phyloP scores from a whole-genome alignment of 2,888 invertebrate genomes.

The Coelopa pilipes region DNA sequence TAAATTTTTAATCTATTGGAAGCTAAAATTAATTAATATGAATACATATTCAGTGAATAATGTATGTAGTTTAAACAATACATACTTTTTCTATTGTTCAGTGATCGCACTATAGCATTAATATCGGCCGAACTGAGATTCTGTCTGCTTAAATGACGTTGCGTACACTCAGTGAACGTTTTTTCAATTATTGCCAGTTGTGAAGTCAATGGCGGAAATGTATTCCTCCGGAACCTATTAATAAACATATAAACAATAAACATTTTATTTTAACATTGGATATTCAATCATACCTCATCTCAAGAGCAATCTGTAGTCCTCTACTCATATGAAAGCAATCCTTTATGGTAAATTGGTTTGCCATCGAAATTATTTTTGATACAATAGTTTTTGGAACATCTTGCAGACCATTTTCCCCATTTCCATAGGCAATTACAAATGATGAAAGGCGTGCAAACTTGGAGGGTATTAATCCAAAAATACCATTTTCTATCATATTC shows the following conservation, averaged over 20 bases:
- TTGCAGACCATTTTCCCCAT: constrained; percentile 55
- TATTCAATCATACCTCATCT: constrained; percentile 51
- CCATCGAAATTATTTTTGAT: constrained; percentile 63
- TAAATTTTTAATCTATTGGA: constrained; percentile 61
- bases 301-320: constrained; percentile 65
- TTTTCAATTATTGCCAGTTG: constrained; percentile 59
- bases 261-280: background rate
- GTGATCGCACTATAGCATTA: constrained; percentile 59
- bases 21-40: constrained; percentile 47
- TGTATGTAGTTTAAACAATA: background rate
- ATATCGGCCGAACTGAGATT: constrained; percentile 54
- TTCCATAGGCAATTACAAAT: constrained; percentile 68
- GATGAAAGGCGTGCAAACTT: constrained; percentile 65
- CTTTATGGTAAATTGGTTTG: constrained; percentile 62
- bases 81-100: constrained; percentile 61
- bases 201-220: constrained; percentile 50
- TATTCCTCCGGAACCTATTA: constrained; percentile 54
- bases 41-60: background rate
- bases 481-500: constrained; percentile 59
- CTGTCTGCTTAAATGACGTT: constrained; percentile 55
- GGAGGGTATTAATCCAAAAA: constrained; percentile 62
- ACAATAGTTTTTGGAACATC: constrained; percentile 63
- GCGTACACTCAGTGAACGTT: constrained; percentile 59
- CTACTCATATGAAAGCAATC: constrained; percentile 68
- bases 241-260: constrained; percentile 5